These are phyloP conservation scores for Oceanites oceanicus DNA, from an alignment of 2,113 vertebrate genomes.

Conservation along the genomic window DNA sequence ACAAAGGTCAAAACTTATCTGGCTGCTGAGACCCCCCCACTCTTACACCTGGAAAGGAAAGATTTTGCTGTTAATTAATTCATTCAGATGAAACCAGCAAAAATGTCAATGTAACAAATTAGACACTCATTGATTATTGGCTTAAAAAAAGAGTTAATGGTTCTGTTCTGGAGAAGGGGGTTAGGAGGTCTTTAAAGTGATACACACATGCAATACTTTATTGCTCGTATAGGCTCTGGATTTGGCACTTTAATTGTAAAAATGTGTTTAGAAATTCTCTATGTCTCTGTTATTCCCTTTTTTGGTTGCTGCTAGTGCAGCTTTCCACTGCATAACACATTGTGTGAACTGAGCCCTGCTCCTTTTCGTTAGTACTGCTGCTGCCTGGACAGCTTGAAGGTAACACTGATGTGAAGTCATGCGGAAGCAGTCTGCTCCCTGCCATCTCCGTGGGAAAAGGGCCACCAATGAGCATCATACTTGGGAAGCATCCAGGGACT, in stretches of 20 bases:
- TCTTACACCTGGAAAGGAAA: conserved; percentile 55
- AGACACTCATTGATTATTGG: conserved; percentile 77
- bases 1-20: conserved; percentile 72
- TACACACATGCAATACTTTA: background rate
- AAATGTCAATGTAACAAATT: conserved; percentile 78
- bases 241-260: background rate
- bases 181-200: conserved; percentile 62
- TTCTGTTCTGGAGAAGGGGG: conserved; percentile 46
- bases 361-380: background rate
- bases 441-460: background rate
- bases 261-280: background rate
- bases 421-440: background rate
- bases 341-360: background rate
- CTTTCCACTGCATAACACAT: accelerated
- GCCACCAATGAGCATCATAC: accelerated
- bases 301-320: background rate
- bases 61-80: conserved; percentile 73
- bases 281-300: background rate
- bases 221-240: background rate
- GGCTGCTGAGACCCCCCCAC: background rate
- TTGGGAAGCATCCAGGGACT: background rate
- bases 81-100: conserved; percentile 70
- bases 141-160: conserved; percentile 65
- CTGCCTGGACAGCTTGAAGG: background rate
- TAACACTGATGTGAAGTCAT: background rate